Conservation (phyloP, 2,888 invertebrate species). For the Tuta absoluta region DNA sequence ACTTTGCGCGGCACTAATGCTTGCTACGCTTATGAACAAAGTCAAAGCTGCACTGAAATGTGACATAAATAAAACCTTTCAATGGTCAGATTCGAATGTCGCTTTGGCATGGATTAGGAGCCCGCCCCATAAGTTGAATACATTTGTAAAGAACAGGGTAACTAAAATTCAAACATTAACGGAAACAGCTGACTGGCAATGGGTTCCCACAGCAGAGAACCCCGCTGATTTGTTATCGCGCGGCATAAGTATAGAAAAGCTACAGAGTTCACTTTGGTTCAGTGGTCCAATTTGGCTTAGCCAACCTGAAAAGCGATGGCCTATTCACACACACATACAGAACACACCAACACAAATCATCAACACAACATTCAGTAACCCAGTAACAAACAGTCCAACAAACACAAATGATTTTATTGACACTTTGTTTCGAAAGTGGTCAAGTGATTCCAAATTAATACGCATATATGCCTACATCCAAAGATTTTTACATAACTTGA, state of each 20-base stretch:
- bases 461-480: conserved; percentile 3
- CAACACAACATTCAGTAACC: background rate
- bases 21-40: background rate
- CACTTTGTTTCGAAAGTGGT: background rate
- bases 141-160: conserved; percentile 15
- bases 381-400: background rate
- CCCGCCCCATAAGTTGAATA: background rate
- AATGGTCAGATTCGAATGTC: conserved; percentile 13
- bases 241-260: background rate
- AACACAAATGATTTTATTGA: background rate
- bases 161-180: background rate
- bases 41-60: conserved; percentile 6
- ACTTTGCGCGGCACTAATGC: conserved; percentile 3
- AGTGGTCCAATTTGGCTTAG: conserved; percentile 1
- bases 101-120: background rate
- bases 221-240: conserved; percentile 13
- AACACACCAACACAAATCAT: background rate
- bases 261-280: background rate
- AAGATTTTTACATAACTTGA: conserved; percentile 13
- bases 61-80: background rate
- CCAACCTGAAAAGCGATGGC: background rate
- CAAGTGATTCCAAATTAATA: conserved; percentile 3
- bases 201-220: conserved; percentile 3
- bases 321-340: background rate
- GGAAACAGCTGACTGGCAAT: background rate